phyloP scores from a whole-genome alignment of 2,888 invertebrate genomes.

The Volucella zonaria region DNA sequence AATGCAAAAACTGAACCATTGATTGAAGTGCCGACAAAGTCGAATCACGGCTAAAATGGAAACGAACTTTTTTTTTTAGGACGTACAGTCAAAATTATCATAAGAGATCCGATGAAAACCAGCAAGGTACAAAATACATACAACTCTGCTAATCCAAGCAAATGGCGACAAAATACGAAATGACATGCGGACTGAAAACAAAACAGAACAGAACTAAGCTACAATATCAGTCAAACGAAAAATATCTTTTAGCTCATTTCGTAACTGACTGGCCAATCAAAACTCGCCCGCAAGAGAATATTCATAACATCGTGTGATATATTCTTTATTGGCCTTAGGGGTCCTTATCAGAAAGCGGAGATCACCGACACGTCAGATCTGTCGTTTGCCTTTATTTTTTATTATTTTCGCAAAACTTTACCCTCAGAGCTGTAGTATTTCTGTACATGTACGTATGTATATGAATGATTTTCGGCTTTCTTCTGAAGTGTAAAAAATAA shows the following conservation, averaged over 20 bases:
- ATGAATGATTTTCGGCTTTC: conserved; percentile 43
- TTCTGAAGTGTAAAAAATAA: conserved; percentile 57
- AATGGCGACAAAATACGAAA: conserved; percentile 21
- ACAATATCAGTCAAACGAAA: conserved; percentile 48
- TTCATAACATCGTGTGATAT: conserved; percentile 54
- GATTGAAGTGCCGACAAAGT: conserved; percentile 71
- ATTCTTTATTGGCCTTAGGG: conserved; percentile 69
- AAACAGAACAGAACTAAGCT: conserved; percentile 30
- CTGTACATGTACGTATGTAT: neutral
- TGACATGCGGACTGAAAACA: conserved; percentile 6
- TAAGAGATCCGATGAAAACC: conserved; percentile 54
- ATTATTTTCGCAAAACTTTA: conserved; percentile 10
- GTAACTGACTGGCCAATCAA: conserved; percentile 60
- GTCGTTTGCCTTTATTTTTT: conserved; percentile 27
- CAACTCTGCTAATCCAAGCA: conserved; percentile 11
- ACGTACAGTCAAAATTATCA: conserved; percentile 35
- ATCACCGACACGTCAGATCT: conserved; percentile 61
- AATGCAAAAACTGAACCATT: conserved; percentile 68
- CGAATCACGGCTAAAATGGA: conserved; percentile 48
- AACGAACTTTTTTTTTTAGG: conserved; percentile 51
- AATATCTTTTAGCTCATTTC: conserved; percentile 41
- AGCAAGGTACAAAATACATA: conserved; percentile 54
- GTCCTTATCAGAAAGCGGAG: conserved; percentile 61
- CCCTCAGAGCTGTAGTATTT: conserved; percentile 26
- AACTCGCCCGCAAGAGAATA: conserved; percentile 43